Evolutionary conservation across 2,797 vertebrate species (phyloP).

Genomic region (Gallinago nigripennis): DNA sequence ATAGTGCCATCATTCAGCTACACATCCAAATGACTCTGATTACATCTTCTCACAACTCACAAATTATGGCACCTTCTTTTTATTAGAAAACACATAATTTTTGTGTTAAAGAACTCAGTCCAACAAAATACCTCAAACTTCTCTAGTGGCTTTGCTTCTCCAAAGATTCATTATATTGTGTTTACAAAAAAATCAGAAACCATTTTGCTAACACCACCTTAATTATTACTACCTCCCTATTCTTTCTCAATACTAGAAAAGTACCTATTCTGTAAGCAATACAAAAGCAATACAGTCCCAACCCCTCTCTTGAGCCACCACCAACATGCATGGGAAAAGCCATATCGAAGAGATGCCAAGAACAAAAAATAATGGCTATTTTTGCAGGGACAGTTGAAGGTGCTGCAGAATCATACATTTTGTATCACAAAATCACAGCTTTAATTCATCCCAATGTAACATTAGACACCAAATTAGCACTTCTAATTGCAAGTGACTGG

Average conservation of each 20-base stretch:
- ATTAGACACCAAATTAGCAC: constrained; percentile 18
- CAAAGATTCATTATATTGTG: neutral
- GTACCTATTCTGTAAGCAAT: neutral
- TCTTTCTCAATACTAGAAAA: neutral
- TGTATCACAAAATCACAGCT: neutral
- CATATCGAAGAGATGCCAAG: neutral
- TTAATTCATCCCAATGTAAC: neutral
- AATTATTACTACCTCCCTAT: neutral
- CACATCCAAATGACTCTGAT: neutral
- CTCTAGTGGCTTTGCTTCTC: neutral
- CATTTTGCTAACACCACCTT: neutral
- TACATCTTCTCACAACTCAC: neutral
- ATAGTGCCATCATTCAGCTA: neutral
- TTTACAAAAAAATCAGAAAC: neutral
- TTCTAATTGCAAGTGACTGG: neutral
- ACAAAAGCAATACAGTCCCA: neutral
- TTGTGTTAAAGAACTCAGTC: neutral
- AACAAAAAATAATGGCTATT: neutral
- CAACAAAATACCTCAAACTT: neutral
- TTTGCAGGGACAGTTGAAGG: neutral
- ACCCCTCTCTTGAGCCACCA: neutral
- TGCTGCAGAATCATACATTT: neutral
- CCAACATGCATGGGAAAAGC: neutral
- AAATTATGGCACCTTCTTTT: neutral
- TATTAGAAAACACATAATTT: neutral